Evolutionary conservation across 2,797 vertebrate genomes (phyloP), one percentile per base, ranked within the genome.

Genomic region (Thripadectes ignobilis): DNA sequence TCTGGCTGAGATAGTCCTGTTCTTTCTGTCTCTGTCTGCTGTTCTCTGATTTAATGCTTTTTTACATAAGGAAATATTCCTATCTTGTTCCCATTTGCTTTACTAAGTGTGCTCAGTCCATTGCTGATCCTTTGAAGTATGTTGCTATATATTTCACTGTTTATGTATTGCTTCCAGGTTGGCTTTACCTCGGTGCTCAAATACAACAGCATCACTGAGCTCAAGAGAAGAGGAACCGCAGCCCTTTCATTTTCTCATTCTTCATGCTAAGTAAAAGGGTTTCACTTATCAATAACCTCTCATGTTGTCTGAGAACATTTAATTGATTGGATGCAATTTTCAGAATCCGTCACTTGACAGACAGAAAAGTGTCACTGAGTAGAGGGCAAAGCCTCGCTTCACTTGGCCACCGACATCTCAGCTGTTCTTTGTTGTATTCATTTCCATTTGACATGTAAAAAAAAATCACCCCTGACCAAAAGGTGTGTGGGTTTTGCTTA

Each of bases 371-470:
- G 85, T 92, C 84, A 78, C 89, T 12, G 57, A 89, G 63, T 1
- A 27, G 65, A 83, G 49, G 58, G 72, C 5, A 14, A 88, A 92
- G 95, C 87, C 57, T 91, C 38, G 68, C 91, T 95, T 95, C 91
- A 68, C 79, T 95, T 92, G 88, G 85, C 69, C 94, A 36, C 68
- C 91, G 94, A 91, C 92, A 94, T 43, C 41, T 95, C 9, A 5
- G 73, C 69, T 13, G 9, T 9, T 79, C 79, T 69, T 78, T 52
- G 48, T 72, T 6, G 0, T 23, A 55, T 30, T 84, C 62, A 82
- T 94, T 95, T 94, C 85, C 88, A 89, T 93, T 92, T 82, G 76
- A 92, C 83, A 85, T 30, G 16, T 10, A 13, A 32, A 24, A 32
- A 32, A n/a, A 55, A 8, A 46, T 7, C 51, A 48, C 15, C 14